Base-by-base conservation (phyloP, 1,140 invertebrate genomes). In the Diorhabda sublineata region DNA sequence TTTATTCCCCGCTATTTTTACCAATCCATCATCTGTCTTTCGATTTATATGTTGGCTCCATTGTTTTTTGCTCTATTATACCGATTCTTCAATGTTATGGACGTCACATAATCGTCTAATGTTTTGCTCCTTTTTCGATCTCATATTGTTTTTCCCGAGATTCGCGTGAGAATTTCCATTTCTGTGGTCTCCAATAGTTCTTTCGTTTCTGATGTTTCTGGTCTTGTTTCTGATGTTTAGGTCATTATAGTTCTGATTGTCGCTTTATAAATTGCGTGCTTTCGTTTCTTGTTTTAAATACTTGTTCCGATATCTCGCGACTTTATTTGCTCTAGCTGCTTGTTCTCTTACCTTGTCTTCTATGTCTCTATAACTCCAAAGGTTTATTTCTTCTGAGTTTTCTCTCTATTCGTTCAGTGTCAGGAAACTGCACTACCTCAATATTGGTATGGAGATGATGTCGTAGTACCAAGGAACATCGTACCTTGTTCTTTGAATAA, bases 181-280 rank as follows among this genome's bases (percentile, higher is more conserved):
- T 52, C 47, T 52, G 47, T 3, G 6, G 47, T 4, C n/a, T 52
- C 4, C 2, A 52, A n/a, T n/a, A 52, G 6, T 52, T 52, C 3
- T 52, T 52, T 0, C 4, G 2, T 52, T 4, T 52, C 6, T 52
- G 2, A 2, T 52, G 47, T 52, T 6, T 52, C 47, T 52, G 47
- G 47, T 52, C 47, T 52, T 52, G 47, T 52, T 52, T 52, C 47
- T 5, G 8, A 5, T 8, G 45, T 8, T 5, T 52, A 52, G 8
- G 45, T 52, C 45, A 52, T 52, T 52, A 52, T 8, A 5, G 45
- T 5, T 8, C 45, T 52, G 9, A 52, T 52, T 6, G 9, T 9
- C 9, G 47, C 5, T 9, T 52, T 52, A 71, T 70, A 69, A 45
- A 68, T 74, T 71, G n/a, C 73, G 67, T 58, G 47, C 47, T 9